phyloP scores from a whole-genome alignment of 2,797 vertebrate genomes.

The Podargus strigoides region DNA sequence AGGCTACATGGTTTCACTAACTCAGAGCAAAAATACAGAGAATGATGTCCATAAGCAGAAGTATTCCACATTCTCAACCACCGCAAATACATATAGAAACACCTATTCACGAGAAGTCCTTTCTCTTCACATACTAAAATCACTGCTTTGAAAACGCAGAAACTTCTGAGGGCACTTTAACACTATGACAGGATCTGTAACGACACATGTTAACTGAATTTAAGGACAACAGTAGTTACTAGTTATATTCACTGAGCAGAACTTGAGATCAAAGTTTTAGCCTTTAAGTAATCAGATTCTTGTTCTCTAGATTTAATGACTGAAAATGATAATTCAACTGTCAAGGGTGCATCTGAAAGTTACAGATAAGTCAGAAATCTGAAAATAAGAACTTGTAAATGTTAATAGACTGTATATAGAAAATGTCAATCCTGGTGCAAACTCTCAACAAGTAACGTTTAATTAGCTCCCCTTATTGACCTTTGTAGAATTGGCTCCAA shows the following conservation, averaged over 20 bases:
- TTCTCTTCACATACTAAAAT: background rate
- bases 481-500: background rate
- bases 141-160: background rate
- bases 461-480: constrained; percentile 38
- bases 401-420: constrained; percentile 27
- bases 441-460: constrained; percentile 11
- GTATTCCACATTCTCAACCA: background rate
- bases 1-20: background rate
- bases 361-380: background rate
- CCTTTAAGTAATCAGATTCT: background rate
- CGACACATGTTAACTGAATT: background rate
- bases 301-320: background rate
- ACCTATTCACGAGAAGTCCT: background rate
- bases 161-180: background rate
- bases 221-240: background rate
- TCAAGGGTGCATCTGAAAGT: background rate
- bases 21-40: background rate
- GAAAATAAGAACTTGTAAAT: constrained; percentile 41
- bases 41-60: background rate
- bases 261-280: background rate
- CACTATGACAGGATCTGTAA: background rate
- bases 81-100: background rate
- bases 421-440: constrained; percentile 52
- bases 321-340: constrained; percentile 14
- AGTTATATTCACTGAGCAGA: background rate